Base-by-base conservation (phyloP, 2,113 vertebrate genomes). In the Nannospalax galili region DNA sequence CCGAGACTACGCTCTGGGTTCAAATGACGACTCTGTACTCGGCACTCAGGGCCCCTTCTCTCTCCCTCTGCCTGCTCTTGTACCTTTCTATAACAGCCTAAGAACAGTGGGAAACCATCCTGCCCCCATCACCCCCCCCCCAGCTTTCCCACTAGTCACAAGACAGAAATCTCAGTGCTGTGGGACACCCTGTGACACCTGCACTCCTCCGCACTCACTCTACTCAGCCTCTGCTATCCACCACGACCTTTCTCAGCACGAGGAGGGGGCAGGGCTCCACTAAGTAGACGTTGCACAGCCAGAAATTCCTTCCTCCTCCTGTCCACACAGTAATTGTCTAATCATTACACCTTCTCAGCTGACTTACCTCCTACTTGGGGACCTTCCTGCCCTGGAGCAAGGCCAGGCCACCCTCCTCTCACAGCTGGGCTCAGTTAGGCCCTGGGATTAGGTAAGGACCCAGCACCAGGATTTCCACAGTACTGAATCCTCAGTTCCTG, bases 1-100 rank as follows among this genome's bases (percentile, higher is more conserved):
- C 84, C 26, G 60, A 19, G 64, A 11, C 12, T 52, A 0, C 8
- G 48, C 7, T 58, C 0, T 2, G 16, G 1, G 20, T 10, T 52
- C n/a, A 79, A 42, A 5, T 12, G 17, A 20, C 45, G 58, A 64
- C 45, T 28, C 69, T 56, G 5, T 17, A 4, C 37, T 11, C 3
- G 5, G 5, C 22, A 17, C 20, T 72, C 70, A 26, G 58, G 84
- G 28, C 28, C 24, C n/a, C 11, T 15, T 11, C 56, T 45, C 30
- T 74, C 82, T 7, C 78, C 32, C 60, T 35, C 45, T 65, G 4
- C 17, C 74, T 89, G 42, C 7, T n/a, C 24, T 37, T 65, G 60
- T n/a, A 20, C 10, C 20, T 26, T 19, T 10, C 48, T 45, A 1
- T 2, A 40, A 56, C 19, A 35, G 5, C 24, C n/a, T 12, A 79